Evolutionary conservation across 2,797 vertebrate species (phyloP).

Genomic region (Oreonectes daqikongensis): DNA sequence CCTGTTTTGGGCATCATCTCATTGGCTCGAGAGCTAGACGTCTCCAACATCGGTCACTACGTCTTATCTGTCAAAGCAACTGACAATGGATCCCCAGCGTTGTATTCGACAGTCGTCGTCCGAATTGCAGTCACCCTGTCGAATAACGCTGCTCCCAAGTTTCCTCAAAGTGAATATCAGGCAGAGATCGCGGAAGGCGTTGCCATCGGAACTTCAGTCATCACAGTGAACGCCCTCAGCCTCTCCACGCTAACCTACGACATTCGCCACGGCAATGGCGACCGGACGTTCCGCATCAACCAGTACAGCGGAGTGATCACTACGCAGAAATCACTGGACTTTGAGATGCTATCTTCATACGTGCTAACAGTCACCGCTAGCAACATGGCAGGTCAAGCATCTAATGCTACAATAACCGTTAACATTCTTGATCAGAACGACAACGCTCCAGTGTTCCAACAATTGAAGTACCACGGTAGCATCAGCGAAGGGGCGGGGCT

Average conservation of each 20-base stretch:
- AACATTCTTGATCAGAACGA: conserved; percentile 94
- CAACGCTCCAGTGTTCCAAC: conserved; percentile 90
- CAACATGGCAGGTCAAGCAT: conserved; percentile 96
- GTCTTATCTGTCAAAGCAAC: conserved; percentile 89
- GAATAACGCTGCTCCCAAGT: conserved; percentile 92
- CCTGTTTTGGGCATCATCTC: conserved; percentile 92
- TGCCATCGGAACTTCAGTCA: conserved; percentile 85
- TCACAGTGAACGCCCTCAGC: conserved; percentile 87
- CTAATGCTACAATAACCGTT: conserved; percentile 86
- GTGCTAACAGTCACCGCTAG: conserved; percentile 85
- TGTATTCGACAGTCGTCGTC: conserved; percentile 89
- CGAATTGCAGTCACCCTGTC: conserved; percentile 90
- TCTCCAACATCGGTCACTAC: conserved; percentile 88
- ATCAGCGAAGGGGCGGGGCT: conserved; percentile 91
- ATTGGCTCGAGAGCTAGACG: conserved; percentile 87
- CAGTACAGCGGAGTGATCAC: conserved; percentile 95
- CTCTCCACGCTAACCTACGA: conserved; percentile 92
- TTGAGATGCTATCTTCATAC: conserved; percentile 82
- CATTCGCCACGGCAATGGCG: conserved; percentile 84
- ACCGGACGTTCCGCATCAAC: conserved; percentile 87
- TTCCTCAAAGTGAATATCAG: conserved; percentile 89
- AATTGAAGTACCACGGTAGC: conserved; percentile 84
- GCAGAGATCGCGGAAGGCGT: conserved; percentile 89
- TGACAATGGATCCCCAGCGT: conserved; percentile 86
- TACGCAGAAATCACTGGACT: conserved; percentile 86